phyloP scores from a whole-genome alignment of 2,888 invertebrate species.

The Plebejus melissa region DNA sequence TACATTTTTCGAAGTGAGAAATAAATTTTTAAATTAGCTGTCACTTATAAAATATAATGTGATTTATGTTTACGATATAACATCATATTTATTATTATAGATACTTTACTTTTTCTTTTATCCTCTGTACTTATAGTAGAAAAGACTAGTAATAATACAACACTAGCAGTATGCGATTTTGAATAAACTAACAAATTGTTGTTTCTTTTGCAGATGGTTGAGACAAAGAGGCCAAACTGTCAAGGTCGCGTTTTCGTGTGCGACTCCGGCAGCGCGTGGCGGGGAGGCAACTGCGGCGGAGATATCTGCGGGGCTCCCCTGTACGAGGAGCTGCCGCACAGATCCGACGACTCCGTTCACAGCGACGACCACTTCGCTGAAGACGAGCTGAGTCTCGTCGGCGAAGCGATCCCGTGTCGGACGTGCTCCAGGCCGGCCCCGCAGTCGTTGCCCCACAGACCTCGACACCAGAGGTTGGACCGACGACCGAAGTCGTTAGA shows the following conservation, averaged over 20 bases:
- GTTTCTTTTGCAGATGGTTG: constrained; percentile 82
- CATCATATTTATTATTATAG: not conserved
- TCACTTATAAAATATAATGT: no score
- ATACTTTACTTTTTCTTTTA: not conserved
- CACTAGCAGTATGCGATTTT: not conserved
- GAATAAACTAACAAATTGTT: constrained; percentile 14
- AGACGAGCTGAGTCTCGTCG: constrained; percentile 84
- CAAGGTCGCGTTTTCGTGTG: constrained; percentile 84
- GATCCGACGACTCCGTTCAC: constrained; percentile 79
- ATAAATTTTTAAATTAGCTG: not conserved
- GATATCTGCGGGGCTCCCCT: constrained; percentile 83
- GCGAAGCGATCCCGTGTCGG: constrained; percentile 69
- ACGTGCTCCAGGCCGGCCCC: constrained; percentile 74
- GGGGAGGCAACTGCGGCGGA: constrained; percentile 76
- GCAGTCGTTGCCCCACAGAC: constrained; percentile 77
- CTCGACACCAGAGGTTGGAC: constrained; percentile 79
- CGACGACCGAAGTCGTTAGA: constrained; percentile 78
- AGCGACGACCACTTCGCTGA: constrained; percentile 93
- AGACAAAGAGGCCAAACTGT: constrained; percentile 82
- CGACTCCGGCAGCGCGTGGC: constrained; percentile 71
- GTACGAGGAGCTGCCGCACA: constrained; percentile 87
- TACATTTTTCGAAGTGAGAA: not conserved
- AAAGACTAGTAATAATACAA: no score
- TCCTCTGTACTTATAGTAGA: not conserved
- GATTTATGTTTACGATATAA: not conserved